Evolutionary conservation across 2,797 vertebrate genomes (phyloP).

Genomic region (Sebastes paucispinis): DNA sequence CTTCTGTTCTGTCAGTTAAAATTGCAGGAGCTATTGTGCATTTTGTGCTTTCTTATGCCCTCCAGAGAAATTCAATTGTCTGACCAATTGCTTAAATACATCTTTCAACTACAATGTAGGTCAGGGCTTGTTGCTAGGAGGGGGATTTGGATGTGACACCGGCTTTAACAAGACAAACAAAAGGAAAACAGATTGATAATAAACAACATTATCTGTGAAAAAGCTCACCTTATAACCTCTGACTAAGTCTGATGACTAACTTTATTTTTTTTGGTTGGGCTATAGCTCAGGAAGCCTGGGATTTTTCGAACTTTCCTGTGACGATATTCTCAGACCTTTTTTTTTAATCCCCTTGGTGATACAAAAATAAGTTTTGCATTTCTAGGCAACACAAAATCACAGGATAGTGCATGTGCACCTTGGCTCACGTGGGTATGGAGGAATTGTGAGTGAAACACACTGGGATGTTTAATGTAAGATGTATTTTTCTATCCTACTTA

Average conservation of each 20-base stretch:
- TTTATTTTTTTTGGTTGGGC: constrained; percentile 85
- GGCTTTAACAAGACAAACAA: constrained; percentile 4
- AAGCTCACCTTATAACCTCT: constrained; percentile 85
- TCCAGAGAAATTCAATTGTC: not conserved
- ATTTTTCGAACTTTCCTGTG: constrained; percentile 73
- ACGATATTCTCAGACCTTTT: constrained; percentile 67
- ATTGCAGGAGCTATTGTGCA: not conserved
- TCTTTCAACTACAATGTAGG: not conserved
- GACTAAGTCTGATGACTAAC: constrained; percentile 84
- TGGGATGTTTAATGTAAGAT: not conserved
- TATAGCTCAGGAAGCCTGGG: constrained; percentile 79
- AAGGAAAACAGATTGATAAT: not conserved
- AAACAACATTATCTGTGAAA: constrained; percentile 80
- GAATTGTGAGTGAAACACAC: not conserved
- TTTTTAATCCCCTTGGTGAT: constrained; percentile 43
- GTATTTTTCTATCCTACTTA: not conserved
- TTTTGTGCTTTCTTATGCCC: not conserved
- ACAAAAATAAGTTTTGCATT: constrained; percentile 56
- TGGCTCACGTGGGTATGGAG: not conserved
- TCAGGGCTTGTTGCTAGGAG: constrained; percentile 23
- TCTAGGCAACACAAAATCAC: constrained; percentile 61
- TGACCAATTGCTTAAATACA: not conserved
- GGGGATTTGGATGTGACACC: not conserved
- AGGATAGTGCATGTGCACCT: not conserved
- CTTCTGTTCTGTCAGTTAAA: not conserved